Evolutionary conservation across 1,140 invertebrate species (phyloP).

Genomic region (Zelostemma sp.): DNA sequence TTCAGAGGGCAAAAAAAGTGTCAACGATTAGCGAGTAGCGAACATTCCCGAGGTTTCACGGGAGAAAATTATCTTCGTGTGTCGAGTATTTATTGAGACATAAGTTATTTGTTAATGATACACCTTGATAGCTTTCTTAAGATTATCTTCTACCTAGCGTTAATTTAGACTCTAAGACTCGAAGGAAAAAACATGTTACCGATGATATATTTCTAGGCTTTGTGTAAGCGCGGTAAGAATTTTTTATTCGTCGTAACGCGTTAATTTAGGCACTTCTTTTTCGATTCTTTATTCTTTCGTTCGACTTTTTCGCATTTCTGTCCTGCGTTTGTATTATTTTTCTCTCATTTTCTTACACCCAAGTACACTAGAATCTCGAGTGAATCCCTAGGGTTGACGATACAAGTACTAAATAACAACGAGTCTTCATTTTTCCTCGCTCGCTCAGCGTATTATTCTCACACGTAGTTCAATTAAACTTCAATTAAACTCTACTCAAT

Average conservation of each 20-base stretch:
- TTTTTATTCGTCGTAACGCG: neutral
- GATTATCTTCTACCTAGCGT: neutral
- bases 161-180: neutral
- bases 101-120: neutral
- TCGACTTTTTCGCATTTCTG: too few species aligned
- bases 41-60: neutral
- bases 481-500: too few species aligned
- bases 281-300: constrained; percentile 66
- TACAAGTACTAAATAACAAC: constrained; percentile 54
- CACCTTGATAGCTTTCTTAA: neutral
- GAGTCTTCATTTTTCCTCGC: constrained; percentile 51
- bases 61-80: constrained; percentile 8
- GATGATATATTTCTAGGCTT: constrained; percentile 13
- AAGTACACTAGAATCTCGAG: constrained; percentile 66
- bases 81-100: constrained; percentile 15
- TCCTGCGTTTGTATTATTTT: constrained; percentile 53
- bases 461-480: constrained; percentile 17
- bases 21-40: too few species aligned
- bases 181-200: neutral
- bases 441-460: constrained; percentile 31
- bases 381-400: constrained; percentile 62
- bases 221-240: constrained; percentile 10
- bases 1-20: too few species aligned
- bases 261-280: constrained; percentile 41
- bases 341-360: constrained; percentile 51